Percentiles rank a stretch among this genome's conserved stretches.
Conservation (phyloP, 2,113 vertebrate species). For the Vulpes lagopus region DNA sequence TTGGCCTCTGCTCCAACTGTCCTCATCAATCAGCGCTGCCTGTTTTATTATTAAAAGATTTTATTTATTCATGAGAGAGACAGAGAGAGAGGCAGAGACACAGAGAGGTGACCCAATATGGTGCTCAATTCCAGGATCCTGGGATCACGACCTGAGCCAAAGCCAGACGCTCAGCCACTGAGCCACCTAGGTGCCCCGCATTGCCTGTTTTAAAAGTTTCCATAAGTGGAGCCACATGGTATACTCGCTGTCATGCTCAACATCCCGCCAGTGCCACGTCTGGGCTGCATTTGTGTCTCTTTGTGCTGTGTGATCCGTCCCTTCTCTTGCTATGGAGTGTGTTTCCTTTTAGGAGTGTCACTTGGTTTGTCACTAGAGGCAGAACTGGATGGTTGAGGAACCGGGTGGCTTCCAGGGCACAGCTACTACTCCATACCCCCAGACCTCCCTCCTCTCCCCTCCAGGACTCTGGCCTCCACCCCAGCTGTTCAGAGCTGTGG, state of each 20-base stretch:
- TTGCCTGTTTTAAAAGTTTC: neutral
- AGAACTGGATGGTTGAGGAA: neutral
- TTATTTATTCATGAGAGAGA: too few relatives aligned
- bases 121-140: too few relatives aligned
- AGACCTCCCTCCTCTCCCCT: neutral
- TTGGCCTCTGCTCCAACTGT: fast-evolving
- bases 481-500: neutral
- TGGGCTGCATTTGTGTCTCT: neutral
- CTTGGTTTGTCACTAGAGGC: neutral
- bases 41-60: too few relatives aligned
- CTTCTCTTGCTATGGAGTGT: neutral
- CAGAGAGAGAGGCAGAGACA: too few relatives aligned
- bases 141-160: too few relatives aligned
- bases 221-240: fast-evolving
- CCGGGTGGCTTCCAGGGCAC: neutral
- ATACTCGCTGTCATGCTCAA: fast-evolving
- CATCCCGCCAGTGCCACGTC: fast-evolving
- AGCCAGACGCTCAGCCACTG: too few relatives aligned
- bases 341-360: neutral
- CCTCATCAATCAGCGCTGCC: neutral
- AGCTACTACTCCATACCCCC: neutral
- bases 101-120: too few relatives aligned
- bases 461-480: neutral
- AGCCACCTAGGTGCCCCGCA: too few relatives aligned
- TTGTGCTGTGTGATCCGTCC: neutral